Base-by-base conservation (phyloP, 2,113 vertebrate species). In the Oostethus manadensis region DNA sequence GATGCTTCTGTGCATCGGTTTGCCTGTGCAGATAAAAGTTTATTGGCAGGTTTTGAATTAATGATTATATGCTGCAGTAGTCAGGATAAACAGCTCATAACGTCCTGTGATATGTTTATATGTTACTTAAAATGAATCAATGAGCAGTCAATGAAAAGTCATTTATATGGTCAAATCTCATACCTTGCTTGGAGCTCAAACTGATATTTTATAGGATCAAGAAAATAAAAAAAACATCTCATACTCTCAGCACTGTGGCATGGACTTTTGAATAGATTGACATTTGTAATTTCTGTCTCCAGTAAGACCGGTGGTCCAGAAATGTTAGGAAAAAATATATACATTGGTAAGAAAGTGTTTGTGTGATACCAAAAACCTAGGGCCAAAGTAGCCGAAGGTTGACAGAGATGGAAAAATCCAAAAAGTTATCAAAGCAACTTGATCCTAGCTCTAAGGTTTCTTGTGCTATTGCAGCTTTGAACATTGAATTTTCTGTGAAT, bases 21-120 rank as follows among this genome's bases (percentile, higher is more conserved):
- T 66, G 42, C 61, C 13, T 61, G 17, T 49, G 29, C 50, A 35
- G 45, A 21, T 68, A 42, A 60, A 50, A 53, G 74, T 70, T 73
- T 76, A 71, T 71, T 62, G 35, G 67, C 49, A 4, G 2, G 26
- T 44, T 59, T 71, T 66, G 68, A 58, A 81, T 81, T 79, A 78
- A 74, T 72, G 67, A 44, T 54, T 18, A 54, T 56, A 14, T 45
- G 47, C 45, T 56, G 64, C 66, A 65, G 45, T 10, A 61, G 38
- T 8, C 17, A 29, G 20, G 70, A 64, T 70, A 60, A 62, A 67
- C 14, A 18, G 33, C 23, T 48, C 7, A 40, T 11, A 55, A 51
- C 18, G 29, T 42, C n/a, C 18, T 42, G 43, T 44, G 61, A 62
- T 43, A 50, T 35, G 2, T 11, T 48, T 43, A n/a, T n/a, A n/a